phyloP scores from a whole-genome alignment of 1,140 invertebrate genomes.

The Trypoxylus dichotomus region DNA sequence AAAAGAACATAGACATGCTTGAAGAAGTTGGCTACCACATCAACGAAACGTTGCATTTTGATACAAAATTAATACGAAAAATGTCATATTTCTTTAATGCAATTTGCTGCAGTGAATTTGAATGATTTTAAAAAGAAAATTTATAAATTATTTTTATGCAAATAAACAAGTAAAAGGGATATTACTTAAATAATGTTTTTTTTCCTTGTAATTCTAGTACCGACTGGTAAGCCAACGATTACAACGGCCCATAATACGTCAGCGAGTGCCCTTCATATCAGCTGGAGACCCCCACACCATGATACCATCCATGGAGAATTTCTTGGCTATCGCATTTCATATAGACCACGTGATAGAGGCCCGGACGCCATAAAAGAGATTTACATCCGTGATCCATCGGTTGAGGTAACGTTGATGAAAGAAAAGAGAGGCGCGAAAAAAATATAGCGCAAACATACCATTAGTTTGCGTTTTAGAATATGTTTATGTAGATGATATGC shows the following conservation, averaged over 20 bases:
- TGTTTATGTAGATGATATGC: background rate
- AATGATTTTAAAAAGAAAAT: too few species aligned
- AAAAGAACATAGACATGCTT: too few species aligned
- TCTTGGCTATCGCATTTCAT: conserved; percentile 72
- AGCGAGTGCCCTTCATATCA: conserved; percentile 68
- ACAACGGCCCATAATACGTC: conserved; percentile 72
- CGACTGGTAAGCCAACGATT: conserved; percentile 72
- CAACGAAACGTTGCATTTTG: too few species aligned
- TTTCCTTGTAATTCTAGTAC: conserved; percentile 61
- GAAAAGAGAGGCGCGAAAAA: background rate
- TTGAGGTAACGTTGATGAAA: conserved; percentile 58
- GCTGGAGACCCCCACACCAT: conserved; percentile 69
- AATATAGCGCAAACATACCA: background rate
- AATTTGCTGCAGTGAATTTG: too few species aligned
- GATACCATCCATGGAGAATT: conserved; percentile 79
- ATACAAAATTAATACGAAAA: too few species aligned
- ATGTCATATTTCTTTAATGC: too few species aligned
- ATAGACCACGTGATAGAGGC: conserved; percentile 63
- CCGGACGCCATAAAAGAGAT: conserved; percentile 65
- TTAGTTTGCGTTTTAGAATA: conserved; percentile 13
- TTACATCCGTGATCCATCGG: conserved; percentile 67
- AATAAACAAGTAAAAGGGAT: too few species aligned
- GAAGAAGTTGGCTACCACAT: too few species aligned
- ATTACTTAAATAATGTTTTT: background rate
- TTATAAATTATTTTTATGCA: too few species aligned